phyloP scores from a whole-genome alignment of 2,113 vertebrate genomes.

The Cervus canadensis region DNA sequence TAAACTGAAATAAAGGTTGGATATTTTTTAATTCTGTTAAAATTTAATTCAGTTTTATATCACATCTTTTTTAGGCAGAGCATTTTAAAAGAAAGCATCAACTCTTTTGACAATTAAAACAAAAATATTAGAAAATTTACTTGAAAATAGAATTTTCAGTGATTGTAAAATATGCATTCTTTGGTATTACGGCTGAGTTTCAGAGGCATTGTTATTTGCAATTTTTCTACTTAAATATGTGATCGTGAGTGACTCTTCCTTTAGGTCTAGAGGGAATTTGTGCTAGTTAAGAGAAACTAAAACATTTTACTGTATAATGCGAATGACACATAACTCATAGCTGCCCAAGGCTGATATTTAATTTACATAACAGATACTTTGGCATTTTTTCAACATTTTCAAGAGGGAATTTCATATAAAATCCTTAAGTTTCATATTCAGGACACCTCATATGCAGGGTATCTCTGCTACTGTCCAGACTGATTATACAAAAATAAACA shows the following conservation, averaged over 20 bases:
- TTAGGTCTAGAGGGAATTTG: slow-evolving; percentile 55
- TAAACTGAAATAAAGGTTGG: not conserved
- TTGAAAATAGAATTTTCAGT: slow-evolving; percentile 39
- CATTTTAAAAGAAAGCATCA: slow-evolving; percentile 14
- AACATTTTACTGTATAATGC: slow-evolving; percentile 68
- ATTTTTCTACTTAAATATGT: slow-evolving; percentile 50
- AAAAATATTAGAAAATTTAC: not conserved
- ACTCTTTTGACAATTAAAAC: not conserved
- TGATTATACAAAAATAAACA: slow-evolving; percentile 53
- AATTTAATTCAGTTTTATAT: not conserved
- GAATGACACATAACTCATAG: slow-evolving; percentile 64
- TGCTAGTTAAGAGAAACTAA: slow-evolving; percentile 60
- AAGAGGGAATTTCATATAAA: slow-evolving; percentile 33
- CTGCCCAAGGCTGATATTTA: slow-evolving; percentile 66
- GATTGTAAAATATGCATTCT: not conserved
- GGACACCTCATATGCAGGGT: slow-evolving; percentile 12
- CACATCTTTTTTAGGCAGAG: not conserved
- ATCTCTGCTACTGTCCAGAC: slow-evolving; percentile 9
- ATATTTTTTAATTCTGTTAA: not conserved
- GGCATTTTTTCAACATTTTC: slow-evolving; percentile 62
- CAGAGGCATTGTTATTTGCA: slow-evolving; percentile 21
- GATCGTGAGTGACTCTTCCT: slow-evolving; percentile 45
- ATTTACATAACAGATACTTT: slow-evolving; percentile 68
- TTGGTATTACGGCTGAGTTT: not conserved
- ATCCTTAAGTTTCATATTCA: slow-evolving; percentile 15